Evolutionary conservation across 2,797 vertebrate genomes (phyloP).

Genomic region (Oreochromis mossambicus): DNA sequence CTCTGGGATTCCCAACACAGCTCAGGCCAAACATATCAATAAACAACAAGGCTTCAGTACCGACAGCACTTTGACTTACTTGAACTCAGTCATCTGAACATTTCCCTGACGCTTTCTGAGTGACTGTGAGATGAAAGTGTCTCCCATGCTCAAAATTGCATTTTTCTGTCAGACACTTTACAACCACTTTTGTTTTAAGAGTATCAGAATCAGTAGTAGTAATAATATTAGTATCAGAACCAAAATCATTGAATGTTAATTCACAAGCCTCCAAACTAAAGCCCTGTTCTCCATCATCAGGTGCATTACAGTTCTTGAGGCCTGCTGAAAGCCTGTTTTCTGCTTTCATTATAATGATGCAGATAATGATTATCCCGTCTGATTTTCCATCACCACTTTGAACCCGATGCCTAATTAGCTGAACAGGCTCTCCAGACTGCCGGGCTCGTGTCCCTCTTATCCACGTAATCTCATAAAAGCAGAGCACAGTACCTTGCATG

Average conservation of each 20-base stretch:
- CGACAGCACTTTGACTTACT: background rate
- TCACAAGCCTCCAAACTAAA: background rate
- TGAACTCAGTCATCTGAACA: background rate
- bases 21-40: conserved; percentile 24
- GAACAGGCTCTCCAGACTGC: conserved; percentile 51
- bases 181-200: background rate
- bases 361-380: conserved; percentile 31
- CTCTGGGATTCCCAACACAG: background rate
- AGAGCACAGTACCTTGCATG: conserved; percentile 38
- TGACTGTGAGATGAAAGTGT: background rate
- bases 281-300: background rate
- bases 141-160: background rate
- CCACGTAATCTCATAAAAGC: conserved; percentile 63
- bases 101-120: background rate
- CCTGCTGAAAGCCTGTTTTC: background rate
- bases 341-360: background rate
- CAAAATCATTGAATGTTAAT: background rate
- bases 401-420: conserved; percentile 54
- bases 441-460: conserved; percentile 48
- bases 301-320: background rate
- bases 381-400: conserved; percentile 55
- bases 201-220: background rate
- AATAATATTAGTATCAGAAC: background rate
- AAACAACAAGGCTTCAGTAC: background rate
- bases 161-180: background rate